Conservation (phyloP, 2,888 invertebrate genomes). For the Lithodes maja region DNA sequence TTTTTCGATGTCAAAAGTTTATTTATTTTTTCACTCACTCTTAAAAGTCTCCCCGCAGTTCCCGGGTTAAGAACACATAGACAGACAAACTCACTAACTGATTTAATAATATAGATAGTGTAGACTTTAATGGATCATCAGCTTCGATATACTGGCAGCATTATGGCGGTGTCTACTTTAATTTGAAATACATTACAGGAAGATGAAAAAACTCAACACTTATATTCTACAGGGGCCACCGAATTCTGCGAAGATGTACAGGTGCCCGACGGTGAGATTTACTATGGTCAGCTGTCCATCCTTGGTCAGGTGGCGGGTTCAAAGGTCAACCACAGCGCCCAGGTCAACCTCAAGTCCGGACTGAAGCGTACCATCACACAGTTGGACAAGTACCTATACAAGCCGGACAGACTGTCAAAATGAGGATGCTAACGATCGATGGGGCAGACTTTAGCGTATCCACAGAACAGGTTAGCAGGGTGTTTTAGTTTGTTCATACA, state of each 20-base stretch:
- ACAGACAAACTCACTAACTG: too few species aligned
- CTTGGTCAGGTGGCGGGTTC: conserved; percentile 5
- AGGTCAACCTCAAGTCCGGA: background rate
- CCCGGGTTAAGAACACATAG: too few species aligned
- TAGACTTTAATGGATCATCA: too few species aligned
- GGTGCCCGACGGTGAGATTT: background rate
- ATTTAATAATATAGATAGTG: too few species aligned
- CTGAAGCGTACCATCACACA: conserved; percentile 50
- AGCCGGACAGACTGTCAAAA: conserved; percentile 29
- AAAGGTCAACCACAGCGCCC: background rate
- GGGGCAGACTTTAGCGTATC: background rate
- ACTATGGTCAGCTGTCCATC: background rate
- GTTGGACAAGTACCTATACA: conserved; percentile 45
- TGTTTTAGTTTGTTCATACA: background rate
- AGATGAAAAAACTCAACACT: too few species aligned
- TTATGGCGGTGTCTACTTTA: too few species aligned
- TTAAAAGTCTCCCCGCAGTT: too few species aligned
- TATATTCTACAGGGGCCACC: background rate
- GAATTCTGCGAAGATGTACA: conserved; percentile 11
- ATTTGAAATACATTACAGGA: too few species aligned
- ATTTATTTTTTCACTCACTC: too few species aligned
- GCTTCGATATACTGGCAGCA: too few species aligned
- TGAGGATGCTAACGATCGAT: conserved; percentile 36
- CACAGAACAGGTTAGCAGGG: conserved; percentile 18
- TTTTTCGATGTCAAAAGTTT: too few species aligned